Percentiles rank a stretch among this genome's conserved stretches.
Evolutionary conservation across 2,113 vertebrate species (phyloP).

Genomic region (Procapra przewalskii): DNA sequence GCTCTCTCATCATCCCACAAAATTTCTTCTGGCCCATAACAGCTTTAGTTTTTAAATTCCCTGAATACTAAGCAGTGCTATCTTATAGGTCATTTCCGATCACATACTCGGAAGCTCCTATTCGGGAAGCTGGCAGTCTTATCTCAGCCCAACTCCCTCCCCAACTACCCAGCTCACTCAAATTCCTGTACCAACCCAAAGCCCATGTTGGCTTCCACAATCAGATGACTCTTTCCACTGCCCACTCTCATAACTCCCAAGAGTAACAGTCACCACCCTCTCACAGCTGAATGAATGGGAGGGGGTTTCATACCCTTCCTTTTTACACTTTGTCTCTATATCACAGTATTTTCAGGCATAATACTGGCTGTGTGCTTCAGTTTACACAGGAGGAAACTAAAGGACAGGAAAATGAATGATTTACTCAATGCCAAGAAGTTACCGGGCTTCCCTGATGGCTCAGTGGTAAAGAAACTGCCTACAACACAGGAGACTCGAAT

Average conservation of each 20-base stretch:
- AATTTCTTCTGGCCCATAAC: background rate
- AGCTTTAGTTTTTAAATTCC: background rate
- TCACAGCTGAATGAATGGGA: background rate
- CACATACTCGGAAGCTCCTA: background rate
- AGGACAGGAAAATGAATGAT: background rate
- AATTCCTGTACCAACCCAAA: background rate
- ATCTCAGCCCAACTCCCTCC: background rate
- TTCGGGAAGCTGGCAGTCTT: background rate
- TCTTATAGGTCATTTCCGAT: background rate
- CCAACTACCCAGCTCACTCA: background rate
- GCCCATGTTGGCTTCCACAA: background rate
- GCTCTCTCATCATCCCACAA: background rate
- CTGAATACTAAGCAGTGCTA: background rate
- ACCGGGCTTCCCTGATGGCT: background rate
- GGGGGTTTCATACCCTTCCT: background rate
- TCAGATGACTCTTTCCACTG: background rate
- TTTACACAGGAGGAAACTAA: background rate
- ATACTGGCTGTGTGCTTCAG: background rate
- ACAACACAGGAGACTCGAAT: background rate
- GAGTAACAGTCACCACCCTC: background rate
- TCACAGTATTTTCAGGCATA: background rate
- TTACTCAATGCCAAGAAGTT: background rate
- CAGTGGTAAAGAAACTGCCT: background rate
- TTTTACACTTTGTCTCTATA: background rate
- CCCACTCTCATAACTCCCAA: background rate